Base-by-base conservation (phyloP, 2,797 vertebrate genomes). In the Acipenser ruthenus region DNA sequence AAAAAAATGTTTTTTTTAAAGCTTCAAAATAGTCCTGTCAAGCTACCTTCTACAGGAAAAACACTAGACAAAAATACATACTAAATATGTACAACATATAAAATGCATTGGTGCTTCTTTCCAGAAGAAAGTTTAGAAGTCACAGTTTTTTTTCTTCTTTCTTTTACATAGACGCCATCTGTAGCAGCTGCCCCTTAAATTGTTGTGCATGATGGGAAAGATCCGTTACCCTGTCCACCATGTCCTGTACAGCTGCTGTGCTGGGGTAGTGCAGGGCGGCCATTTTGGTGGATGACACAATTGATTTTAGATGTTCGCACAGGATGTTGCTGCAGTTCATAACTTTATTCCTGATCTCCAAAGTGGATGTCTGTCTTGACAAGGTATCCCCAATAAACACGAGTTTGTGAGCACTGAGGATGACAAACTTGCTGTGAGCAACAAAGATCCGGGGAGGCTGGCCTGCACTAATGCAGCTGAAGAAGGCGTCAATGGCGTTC, bases 371-470 rank as follows among this genome's bases (percentile, higher is more conserved):
- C 69, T 99, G 95, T 71, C 97, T 76, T 0, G 94, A 92, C 49
- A 99, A 83, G 0, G 92, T 94, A 86, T 99, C 96, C 4, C 97
- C 97, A 4, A 98, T 97, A 85, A 99, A 98, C 9, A 99, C 95
- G 6, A 99, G 93, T 79, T 98, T 98, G 88, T 98, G 97, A 4
- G 96, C 96, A 0, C 94, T 97, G 74, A 98, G 82, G 72, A 99
- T 96, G 79, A 99, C 93, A 7, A 97, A 96, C 67, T 98, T 98
- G 85, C 95, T 94, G 81, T 98, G 95, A 0, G 97, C 95, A 15
- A 98, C 95, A 0, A 98, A 97, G 86, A 98, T 96, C 49, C 95
- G 87, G 0, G 96, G 96, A 0, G 96, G 96, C 75, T 98, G 95
- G 0, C 93, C 91, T 0, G 89, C 78, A 1, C 89, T 87, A 66